Base-by-base conservation (phyloP, 2,797 vertebrate species). In the Acanthurus tractus region DNA sequence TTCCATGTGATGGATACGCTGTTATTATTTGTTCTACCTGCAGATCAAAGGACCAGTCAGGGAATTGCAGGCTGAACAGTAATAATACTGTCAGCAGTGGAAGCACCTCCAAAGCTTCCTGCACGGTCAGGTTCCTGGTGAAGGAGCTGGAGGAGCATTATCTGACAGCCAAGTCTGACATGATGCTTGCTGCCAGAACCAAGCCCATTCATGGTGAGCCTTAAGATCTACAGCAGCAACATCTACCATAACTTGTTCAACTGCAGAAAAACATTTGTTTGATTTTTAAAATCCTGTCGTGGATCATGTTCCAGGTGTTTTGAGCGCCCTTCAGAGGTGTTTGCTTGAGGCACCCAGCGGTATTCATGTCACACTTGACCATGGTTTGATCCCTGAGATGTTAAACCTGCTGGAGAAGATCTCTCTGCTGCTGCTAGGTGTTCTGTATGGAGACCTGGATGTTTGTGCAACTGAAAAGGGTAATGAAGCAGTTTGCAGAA, bases 281-380 rank as follows among this genome's bases (percentile, higher is more conserved):
- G n/a, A 3, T 54, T 61, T 2, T 50, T 50, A 44, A 38, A 54
- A 56, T 10, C 1, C 2, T 77, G 17, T 70, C 3, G 17, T 78
- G 11, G 36, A 44, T 74, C 17, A n/a, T 57, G 49, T 70, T 64
- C 12, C 83, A 98, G 97, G 97, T 57, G 84, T 95, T 48, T 70
- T 98, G 8, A 78, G 86, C n/a, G 95, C 96, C 23, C 90, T 98
- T 63, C 95, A 96, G 81, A 92, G 89, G 63, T 97, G 96, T 83
- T 88, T 98, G 48, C 87, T 97, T n/a, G 96, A 97, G 63, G 86
- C 92, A 7, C 91, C 95, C 0, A 79, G 86, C 62, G 83, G 87
- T 15, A 70, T 93, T 0, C 1, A n/a, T 46, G 86, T 90, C 12
- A 83, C 85, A 34, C 3, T 91, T 1, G 86, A 67, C 11, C 73